Percentiles rank a stretch among this genome's conserved stretches.
These are phyloP conservation scores for Prionailurus bengalensis DNA, from an alignment of 2,113 vertebrate species.

Conservation along the genomic window DNA sequence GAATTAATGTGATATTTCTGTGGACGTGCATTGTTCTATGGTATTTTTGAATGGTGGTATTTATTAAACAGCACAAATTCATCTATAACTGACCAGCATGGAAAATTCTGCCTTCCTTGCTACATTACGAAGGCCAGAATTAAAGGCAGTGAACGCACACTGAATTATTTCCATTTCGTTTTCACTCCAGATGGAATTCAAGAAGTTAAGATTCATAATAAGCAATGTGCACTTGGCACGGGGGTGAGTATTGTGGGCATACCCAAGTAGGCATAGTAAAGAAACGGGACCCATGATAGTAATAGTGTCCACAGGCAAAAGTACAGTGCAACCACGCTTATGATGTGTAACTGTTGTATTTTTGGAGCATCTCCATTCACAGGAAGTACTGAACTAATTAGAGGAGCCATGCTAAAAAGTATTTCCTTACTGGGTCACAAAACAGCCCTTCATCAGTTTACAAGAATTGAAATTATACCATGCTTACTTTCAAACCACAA, in stretches of 20 bases:
- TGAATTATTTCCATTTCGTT: background rate
- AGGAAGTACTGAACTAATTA: background rate
- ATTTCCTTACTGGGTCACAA: too few species aligned
- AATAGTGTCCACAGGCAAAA: background rate
- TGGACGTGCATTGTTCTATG: background rate
- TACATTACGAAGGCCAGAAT: background rate
- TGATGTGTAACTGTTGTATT: background rate
- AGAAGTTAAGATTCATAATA: background rate
- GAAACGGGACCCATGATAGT: background rate
- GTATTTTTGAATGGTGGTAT: background rate
- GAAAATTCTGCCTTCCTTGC: background rate
- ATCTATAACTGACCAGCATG: background rate
- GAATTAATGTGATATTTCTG: conserved; percentile 6
- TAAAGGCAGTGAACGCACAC: background rate
- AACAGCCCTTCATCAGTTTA: too few species aligned
- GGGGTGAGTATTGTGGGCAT: background rate
- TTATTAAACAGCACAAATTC: conserved; percentile 4
- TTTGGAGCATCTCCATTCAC: background rate
- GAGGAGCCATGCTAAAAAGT: background rate
- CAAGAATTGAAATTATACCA: too few species aligned
- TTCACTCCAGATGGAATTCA: background rate
- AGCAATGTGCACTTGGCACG: background rate
- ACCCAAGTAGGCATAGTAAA: background rate
- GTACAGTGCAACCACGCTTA: background rate
- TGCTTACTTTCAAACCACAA: too few species aligned